Evolutionary conservation across 92 coral and sea anemone species (phyloP).

Genomic region (Heteractis magnifica): DNA sequence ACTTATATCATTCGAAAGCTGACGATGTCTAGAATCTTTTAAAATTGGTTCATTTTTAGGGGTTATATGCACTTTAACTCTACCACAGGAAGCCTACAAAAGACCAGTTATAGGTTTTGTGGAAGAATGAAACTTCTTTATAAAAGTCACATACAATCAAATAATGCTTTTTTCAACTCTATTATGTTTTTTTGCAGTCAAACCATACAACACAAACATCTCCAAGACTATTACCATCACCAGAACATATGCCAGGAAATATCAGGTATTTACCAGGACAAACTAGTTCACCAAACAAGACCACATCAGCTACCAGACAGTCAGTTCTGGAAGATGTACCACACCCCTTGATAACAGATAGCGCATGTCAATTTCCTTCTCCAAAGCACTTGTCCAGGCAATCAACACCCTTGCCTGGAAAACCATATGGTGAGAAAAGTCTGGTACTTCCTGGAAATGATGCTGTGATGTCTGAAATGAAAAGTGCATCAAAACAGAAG

Average conservation of each 20-base stretch:
- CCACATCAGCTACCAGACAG: not conserved
- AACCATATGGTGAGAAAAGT: not conserved
- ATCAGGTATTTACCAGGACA: constrained; percentile 5
- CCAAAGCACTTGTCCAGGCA: constrained; percentile 22
- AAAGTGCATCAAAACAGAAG: not conserved
- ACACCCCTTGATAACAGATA: not conserved
- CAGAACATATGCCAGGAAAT: constrained; percentile 32
- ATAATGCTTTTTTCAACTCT: not conserved
- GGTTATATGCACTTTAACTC: too few relatives aligned
- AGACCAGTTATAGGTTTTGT: not conserved
- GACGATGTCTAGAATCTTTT: too few relatives aligned
- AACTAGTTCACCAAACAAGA: constrained; percentile 19
- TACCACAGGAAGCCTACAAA: not conserved
- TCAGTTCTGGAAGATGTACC: not conserved
- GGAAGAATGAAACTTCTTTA: not conserved
- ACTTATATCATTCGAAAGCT: too few relatives aligned
- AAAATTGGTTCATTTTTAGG: too few relatives aligned
- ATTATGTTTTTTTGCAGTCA: not conserved
- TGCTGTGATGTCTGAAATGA: not conserved
- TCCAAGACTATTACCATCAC: constrained; percentile 3
- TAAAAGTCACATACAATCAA: not conserved
- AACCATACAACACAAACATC: constrained; percentile 26
- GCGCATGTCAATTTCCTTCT: not conserved
- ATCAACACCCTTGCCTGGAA: constrained; percentile 32
- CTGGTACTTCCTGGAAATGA: not conserved